Conservation (phyloP, 2,797 vertebrate genomes). For the Sparus aurata region DNA sequence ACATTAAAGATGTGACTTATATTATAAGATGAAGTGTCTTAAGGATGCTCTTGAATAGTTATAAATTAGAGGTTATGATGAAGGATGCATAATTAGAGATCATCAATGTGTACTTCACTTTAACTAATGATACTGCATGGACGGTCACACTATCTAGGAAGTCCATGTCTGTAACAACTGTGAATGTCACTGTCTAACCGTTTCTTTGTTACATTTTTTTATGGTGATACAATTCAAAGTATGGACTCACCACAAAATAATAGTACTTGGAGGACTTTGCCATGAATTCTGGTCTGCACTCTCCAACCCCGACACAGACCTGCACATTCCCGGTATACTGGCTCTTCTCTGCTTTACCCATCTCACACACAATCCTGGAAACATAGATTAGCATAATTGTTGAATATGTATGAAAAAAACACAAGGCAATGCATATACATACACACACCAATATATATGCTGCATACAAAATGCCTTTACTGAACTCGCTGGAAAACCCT, state of each 20-base stretch:
- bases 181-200: no score
- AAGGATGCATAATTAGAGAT: no score
- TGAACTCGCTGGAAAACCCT: slow-evolving; percentile 2
- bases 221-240: background rate
- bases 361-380: slow-evolving; percentile 97
- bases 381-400: slow-evolving; percentile 40
- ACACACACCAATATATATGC: background rate
- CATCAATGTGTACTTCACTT: no score
- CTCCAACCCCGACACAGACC: slow-evolving; percentile 93
- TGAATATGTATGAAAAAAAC: background rate
- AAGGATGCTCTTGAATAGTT: no score
- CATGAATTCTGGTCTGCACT: slow-evolving; percentile 93
- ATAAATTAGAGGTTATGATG: no score
- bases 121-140: no score
- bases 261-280: slow-evolving; percentile 95
- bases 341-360: slow-evolving; percentile 95
- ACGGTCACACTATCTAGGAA: no score
- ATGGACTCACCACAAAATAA: slow-evolving; percentile 95
- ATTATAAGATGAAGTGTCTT: no score
- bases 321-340: slow-evolving; percentile 94
- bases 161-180: no score
- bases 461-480: background rate
- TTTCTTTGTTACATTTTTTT: no score
- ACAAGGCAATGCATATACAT: background rate
- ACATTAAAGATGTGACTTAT: no score